Conservation (phyloP, 1,140 invertebrate species). For the Drosophila lacertosa region DNA sequence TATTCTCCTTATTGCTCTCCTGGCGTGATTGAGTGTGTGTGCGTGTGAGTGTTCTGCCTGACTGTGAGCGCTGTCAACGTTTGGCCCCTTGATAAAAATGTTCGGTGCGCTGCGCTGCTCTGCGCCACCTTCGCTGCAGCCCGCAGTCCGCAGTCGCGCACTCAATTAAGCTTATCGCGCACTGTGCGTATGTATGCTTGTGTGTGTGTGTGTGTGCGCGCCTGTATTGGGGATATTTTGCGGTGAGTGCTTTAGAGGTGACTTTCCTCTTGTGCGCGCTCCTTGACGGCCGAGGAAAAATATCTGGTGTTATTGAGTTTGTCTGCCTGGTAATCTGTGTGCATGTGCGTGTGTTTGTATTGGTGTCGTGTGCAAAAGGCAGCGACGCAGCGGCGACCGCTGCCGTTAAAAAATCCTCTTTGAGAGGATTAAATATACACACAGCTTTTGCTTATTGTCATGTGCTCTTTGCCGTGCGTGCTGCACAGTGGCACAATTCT, state of each 20-base stretch:
- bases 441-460: conserved; percentile 63
- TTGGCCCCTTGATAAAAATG: conserved; percentile 70
- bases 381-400: conserved; percentile 45
- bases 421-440: conserved; percentile 81
- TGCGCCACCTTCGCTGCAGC: conserved; percentile 31
- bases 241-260: conserved; percentile 74
- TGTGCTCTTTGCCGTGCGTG: conserved; percentile 47
- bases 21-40: conserved; percentile 42
- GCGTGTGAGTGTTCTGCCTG: conserved; percentile 1
- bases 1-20: conserved; percentile 74
- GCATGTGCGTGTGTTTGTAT: conserved; percentile 22
- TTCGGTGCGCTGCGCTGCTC: conserved; percentile 38
- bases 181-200: conserved; percentile 43
- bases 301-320: conserved; percentile 53
- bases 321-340: conserved; percentile 30
- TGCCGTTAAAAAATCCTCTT: conserved; percentile 80
- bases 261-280: conserved; percentile 72
- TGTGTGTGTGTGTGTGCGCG: conserved; percentile 15
- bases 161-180: conserved; percentile 82
- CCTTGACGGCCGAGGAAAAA: conserved; percentile 69
- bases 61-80: conserved; percentile 43
- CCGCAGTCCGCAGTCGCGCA: conserved; percentile 41
- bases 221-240: conserved; percentile 66
- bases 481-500: conserved; percentile 56
- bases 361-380: conserved; percentile 81